Evolutionary conservation across 1,140 invertebrate species (phyloP).

Genomic region (Anoplolepis gracilipes): DNA sequence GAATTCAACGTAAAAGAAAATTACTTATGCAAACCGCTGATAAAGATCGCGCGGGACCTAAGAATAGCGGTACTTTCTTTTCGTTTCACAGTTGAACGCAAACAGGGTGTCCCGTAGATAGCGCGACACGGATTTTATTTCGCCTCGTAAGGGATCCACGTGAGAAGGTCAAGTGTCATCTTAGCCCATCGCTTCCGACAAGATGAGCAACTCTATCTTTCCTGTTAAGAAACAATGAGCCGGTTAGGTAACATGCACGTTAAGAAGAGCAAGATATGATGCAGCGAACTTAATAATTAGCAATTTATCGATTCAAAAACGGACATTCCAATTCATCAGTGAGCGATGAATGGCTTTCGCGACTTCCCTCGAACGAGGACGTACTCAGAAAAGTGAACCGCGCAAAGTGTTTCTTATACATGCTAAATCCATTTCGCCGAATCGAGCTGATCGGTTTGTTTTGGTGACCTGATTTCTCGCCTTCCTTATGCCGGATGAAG

Average conservation of each 20-base stretch:
- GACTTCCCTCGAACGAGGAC: not conserved
- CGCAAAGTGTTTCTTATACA: conserved; percentile 46
- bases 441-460: conserved; percentile 63
- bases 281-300: not conserved
- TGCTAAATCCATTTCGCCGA: conserved; percentile 63
- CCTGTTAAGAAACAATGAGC: not conserved
- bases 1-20: conserved; percentile 61
- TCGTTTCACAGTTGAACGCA: conserved; percentile 60
- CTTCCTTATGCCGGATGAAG: conserved; percentile 38
- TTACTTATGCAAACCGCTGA: conserved; percentile 70
- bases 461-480: conserved; percentile 66
- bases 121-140: conserved; percentile 59
- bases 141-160: no score
- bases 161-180: not conserved
- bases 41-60: conserved; percentile 62
- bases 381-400: conserved; percentile 25
- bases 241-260: not conserved
- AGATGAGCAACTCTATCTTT: not conserved
- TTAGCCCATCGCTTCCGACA: not conserved
- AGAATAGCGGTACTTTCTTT: conserved; percentile 78
- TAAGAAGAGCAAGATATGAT: not conserved
- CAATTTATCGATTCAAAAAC: conserved; percentile 4
- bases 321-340: not conserved
- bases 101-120: conserved; percentile 29
- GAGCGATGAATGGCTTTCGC: not conserved